Conservation (phyloP, 2,113 vertebrate species). For the Microcebus tavaratra region DNA sequence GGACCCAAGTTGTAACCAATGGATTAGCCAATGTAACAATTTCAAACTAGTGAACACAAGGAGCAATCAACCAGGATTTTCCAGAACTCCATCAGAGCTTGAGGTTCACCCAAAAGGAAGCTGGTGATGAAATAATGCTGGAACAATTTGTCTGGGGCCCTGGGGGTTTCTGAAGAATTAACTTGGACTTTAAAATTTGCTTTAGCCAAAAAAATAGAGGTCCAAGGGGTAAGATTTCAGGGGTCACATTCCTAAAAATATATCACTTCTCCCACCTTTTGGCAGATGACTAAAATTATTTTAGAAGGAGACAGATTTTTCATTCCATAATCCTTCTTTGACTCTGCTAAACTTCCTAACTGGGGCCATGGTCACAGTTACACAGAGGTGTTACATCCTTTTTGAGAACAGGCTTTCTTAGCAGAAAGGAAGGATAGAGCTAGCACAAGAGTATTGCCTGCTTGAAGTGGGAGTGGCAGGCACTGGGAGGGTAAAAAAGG, state of each 20-base stretch:
- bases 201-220: constrained; percentile 29
- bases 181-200: not conserved
- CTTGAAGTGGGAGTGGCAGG: not conserved
- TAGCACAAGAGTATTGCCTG: not conserved
- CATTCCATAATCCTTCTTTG: constrained; percentile 22
- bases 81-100: constrained; percentile 47
- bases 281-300: constrained; percentile 48
- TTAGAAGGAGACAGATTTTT: constrained; percentile 11
- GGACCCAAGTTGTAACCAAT: constrained; percentile 33
- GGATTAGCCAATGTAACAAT: constrained; percentile 53
- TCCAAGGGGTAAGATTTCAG: not conserved
- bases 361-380: not conserved
- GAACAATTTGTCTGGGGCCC: not conserved
- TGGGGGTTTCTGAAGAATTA: not conserved
- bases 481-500: not conserved
- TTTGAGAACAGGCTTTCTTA: not conserved
- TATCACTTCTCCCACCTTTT: not conserved
- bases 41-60: constrained; percentile 52
- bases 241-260: constrained; percentile 16
- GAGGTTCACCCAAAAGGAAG: constrained; percentile 42
- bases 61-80: constrained; percentile 53
- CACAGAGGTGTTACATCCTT: constrained; percentile 2
- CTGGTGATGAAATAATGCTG: not conserved
- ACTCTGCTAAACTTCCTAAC: constrained; percentile 14
- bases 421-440: not conserved